Base-by-base conservation (phyloP, 2,888 invertebrate species). In the Dendrolimus houi region DNA sequence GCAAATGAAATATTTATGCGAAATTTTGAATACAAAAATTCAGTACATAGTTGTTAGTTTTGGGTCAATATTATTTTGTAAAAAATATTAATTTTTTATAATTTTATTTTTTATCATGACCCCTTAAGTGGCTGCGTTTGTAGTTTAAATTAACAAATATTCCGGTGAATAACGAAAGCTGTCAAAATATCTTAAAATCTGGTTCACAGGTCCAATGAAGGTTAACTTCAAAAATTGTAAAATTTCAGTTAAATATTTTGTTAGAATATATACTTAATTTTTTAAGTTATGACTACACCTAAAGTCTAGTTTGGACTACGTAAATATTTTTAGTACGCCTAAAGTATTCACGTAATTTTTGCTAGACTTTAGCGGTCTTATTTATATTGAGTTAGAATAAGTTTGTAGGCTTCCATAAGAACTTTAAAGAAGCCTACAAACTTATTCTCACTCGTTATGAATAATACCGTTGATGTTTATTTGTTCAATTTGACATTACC, bases 401-500 rank as follows among this genome's bases (percentile, higher is more conserved):
- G 17, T 3, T 17, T 17, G 1, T 17, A 17, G 17, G 17, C 17
- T 17, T 17, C 17, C 3, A 17, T 17, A 17, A 17, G 29, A 29
- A 29, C 29, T 29, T 29, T 29, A 29, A 29, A 29, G 29, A 29
- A 29, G 29, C 29, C 6, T 29, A 29, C 6, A 29, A 29, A 29
- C 6, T 29, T 6, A 29, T 6, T 6, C 29, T 29, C 3, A 29
- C 29, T 6, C 29, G 3, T 0, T 29, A 29, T 29, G 29, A 29
- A 29, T 29, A 29, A 29, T 29, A 29, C 29, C 29, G 3, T 29
- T 29, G 29, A 29, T 29, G 29, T 29, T 29, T 29, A 9, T 58
- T 54, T 61, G 66, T 67, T 75, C 87, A 77, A 90, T 88, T 90
- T 89, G 89, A 85, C 87, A 85, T 89, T 90, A 89, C 89, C 88